Conservation (phyloP, 2,113 vertebrate species). For the Callithrix jacchus region DNA sequence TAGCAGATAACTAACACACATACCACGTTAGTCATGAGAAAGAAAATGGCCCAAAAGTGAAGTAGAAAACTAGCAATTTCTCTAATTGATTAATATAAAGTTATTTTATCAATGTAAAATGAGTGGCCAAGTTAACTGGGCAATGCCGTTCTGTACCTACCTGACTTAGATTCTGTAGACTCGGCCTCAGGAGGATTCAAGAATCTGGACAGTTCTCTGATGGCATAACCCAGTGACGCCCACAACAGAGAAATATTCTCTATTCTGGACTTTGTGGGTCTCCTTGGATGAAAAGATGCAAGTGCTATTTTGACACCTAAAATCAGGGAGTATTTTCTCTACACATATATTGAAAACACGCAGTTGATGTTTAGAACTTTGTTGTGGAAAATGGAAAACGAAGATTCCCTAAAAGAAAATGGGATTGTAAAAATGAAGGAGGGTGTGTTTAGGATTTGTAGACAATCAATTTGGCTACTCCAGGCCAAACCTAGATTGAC, state of each 20-base stretch:
- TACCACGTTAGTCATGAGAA: background rate
- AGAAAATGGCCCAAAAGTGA: background rate
- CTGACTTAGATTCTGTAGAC: background rate
- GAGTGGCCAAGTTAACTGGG: background rate
- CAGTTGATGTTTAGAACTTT: background rate
- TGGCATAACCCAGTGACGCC: background rate
- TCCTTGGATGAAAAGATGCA: conserved; percentile 24
- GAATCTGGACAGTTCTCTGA: background rate
- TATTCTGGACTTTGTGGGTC: background rate
- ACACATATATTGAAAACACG: background rate
- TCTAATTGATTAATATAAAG: conserved; percentile 29
- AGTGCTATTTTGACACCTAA: background rate
- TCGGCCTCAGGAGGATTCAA: background rate
- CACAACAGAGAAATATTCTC: background rate
- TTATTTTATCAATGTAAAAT: background rate
- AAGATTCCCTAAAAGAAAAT: conserved; percentile 11
- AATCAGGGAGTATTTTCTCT: background rate
- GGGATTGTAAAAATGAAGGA: conserved; percentile 9
- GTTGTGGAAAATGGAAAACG: background rate
- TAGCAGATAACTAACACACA: background rate
- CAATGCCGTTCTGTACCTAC: background rate
- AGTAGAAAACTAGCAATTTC: background rate
- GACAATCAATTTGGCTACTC: background rate
- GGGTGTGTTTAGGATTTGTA: background rate
- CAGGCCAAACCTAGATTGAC: background rate